Evolutionary conservation across 2,797 vertebrate species (phyloP).

Genomic region (Arnoldichthys spilopterus): DNA sequence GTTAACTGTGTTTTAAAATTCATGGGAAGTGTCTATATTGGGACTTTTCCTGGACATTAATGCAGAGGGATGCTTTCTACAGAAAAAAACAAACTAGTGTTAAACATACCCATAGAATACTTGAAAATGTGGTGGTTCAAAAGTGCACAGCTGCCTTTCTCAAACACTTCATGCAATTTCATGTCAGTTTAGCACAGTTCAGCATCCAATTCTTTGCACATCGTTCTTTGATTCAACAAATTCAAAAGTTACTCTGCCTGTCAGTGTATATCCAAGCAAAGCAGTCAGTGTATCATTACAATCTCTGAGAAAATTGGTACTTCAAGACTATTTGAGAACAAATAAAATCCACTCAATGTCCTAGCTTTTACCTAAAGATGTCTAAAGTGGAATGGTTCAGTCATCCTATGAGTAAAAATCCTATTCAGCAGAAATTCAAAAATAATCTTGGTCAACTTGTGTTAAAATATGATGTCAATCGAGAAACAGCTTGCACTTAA

Average conservation of each 20-base stretch:
- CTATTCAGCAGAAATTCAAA: conserved; percentile 44
- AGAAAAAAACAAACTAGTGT: neutral
- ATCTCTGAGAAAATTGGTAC: neutral
- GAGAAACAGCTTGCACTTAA: neutral
- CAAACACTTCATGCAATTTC: neutral
- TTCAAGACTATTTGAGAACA: conserved; percentile 1
- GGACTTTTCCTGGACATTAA: conserved; percentile 18
- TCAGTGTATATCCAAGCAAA: no score
- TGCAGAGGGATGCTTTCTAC: neutral
- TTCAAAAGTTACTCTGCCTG: neutral
- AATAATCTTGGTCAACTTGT: conserved; percentile 14
- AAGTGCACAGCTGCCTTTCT: no score
- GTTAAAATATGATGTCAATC: neutral
- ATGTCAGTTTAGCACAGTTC: neutral
- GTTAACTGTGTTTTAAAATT: conserved; percentile 37
- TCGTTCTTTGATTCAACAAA: neutral
- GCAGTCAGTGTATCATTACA: neutral
- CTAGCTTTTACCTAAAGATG: neutral
- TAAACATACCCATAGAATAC: neutral
- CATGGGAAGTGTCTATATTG: conserved; percentile 18
- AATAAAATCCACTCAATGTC: conserved; percentile 5
- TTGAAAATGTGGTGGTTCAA: neutral
- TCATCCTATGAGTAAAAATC: conserved; percentile 40
- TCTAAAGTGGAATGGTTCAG: conserved; percentile 30
- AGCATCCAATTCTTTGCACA: neutral